Base-by-base conservation (phyloP, 2,888 invertebrate genomes). In the Stenurella melanura region DNA sequence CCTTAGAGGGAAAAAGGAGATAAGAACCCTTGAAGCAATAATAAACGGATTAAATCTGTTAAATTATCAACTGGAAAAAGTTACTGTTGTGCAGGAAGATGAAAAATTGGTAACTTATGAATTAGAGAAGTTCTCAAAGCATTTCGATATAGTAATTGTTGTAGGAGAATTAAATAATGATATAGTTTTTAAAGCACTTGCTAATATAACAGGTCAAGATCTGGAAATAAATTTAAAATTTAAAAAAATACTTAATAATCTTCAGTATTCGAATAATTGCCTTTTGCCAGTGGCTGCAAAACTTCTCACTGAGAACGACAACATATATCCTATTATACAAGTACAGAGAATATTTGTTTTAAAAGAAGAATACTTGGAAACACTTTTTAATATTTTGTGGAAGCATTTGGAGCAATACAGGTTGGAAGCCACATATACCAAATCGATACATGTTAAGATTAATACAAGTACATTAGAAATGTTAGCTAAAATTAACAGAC, bases 101-200 rank as follows among this genome's bases (percentile, higher is more conserved):
- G 80, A 78, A 26, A 73, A 66, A 12, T 21, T 73, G 21, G 34
- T 83, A 50, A 72, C 74, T 10, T 18, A 61, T 18, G 80, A 83
- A 72, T 66, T 84, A 57, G 64, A 75, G 10, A 60, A 18, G 11
- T 63, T 81, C 19, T 73, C 77, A 15, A 87, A 84, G 75, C 78
- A 84, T 56, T 85, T 77, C 73, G 87, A 88, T 81, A 78, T 87
- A 66, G 80, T 87, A 1, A 67, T 88, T 11, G 73, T 86, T 42
- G 74, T 87, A 30, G 80, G 80, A 30, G 79, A 81, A 72, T 42
- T 81, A 5, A 74, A 79, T 19, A 75, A 78, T 63, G 76, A 78
- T 50, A 56, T 70, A 56, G 58, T 85, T 66, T 81, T 81, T 68
- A 77, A 79, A 77, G 82, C 85, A 7, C 30, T 87, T 21, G 81